Evolutionary conservation across 2,797 vertebrate genomes (phyloP).

Genomic region (Peromyscus eremicus): DNA sequence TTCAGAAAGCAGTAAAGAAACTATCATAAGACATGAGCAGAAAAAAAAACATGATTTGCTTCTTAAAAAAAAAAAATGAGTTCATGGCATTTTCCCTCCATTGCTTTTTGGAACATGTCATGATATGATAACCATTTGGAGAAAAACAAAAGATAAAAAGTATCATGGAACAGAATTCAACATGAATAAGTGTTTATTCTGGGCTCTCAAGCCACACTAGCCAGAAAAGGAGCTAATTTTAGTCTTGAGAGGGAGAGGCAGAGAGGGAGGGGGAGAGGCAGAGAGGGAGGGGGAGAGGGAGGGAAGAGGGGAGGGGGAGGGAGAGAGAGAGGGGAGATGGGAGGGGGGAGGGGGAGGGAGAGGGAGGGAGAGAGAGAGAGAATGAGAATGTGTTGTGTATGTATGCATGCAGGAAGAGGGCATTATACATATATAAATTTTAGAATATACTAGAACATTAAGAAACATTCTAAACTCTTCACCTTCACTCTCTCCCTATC

Average conservation of each 20-base stretch:
- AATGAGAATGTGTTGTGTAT: neutral
- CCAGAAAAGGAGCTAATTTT: conserved; percentile 1
- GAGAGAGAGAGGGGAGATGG: no score
- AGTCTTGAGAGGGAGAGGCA: neutral
- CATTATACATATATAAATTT: neutral
- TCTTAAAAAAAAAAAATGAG: neutral
- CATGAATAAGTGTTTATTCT: conserved; percentile 5
- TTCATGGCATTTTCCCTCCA: neutral
- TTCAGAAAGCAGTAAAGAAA: neutral
- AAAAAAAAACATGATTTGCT: neutral
- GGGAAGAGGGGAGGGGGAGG: no score
- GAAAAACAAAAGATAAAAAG: conserved; percentile 18
- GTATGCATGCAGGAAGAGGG: neutral
- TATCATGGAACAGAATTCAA: neutral
- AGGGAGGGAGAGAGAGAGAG: no score
- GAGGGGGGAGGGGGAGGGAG: no score
- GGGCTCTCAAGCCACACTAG: neutral
- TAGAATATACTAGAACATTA: neutral
- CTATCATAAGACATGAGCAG: neutral
- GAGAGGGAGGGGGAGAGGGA: no score
- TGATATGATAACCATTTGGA: conserved; percentile 2
- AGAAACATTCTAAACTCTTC: conserved; percentile 41
- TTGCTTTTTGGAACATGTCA: conserved; percentile 30
- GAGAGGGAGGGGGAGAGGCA: no score
- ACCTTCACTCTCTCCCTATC: neutral